These are phyloP conservation scores for Cotesia typhae DNA, from an alignment of 1,140 invertebrate species.

Conservation along the genomic window DNA sequence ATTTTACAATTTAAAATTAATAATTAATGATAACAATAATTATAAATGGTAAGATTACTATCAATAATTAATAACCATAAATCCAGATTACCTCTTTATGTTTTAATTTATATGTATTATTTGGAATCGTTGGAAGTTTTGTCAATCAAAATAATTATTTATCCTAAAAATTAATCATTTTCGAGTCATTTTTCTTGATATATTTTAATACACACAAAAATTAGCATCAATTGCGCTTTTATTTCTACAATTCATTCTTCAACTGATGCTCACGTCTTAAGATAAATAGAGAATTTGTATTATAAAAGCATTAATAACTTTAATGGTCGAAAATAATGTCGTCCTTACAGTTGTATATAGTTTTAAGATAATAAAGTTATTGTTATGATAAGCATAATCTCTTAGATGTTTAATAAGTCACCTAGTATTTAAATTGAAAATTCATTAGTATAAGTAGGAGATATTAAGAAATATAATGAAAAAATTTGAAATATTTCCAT, in stretches of 20 bases:
- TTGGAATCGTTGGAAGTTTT: too few species aligned
- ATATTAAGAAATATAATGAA: neutral
- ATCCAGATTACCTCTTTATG: slow-evolving; percentile 6
- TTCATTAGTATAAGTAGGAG: neutral
- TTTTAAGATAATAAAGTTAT: slow-evolving; percentile 26
- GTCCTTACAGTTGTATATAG: slow-evolving; percentile 9
- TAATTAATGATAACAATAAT: slow-evolving; percentile 6
- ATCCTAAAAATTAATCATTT: too few species aligned
- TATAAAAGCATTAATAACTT: slow-evolving; percentile 8
- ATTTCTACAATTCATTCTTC: neutral
- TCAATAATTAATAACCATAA: slow-evolving; percentile 16
- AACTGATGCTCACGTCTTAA: slow-evolving; percentile 13
- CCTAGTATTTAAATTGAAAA: neutral
- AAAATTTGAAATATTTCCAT: slow-evolving; percentile 35
- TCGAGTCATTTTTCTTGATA: too few species aligned
- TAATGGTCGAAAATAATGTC: slow-evolving; percentile 4
- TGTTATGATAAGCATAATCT: neutral
- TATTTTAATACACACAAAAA: too few species aligned
- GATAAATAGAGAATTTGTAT: slow-evolving; percentile 29
- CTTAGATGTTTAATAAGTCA: neutral
- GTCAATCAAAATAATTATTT: too few species aligned
- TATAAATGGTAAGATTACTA: neutral
- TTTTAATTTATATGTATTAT: neutral
- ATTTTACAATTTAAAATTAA: slow-evolving; percentile 33
- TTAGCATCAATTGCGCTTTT: too few species aligned